A percentile compares a stretch with the other conserved stretches of the same genome.
These are phyloP conservation scores for Hiodon alosoides DNA, from an alignment of 2,113 vertebrate species.

Conservation along the genomic window DNA sequence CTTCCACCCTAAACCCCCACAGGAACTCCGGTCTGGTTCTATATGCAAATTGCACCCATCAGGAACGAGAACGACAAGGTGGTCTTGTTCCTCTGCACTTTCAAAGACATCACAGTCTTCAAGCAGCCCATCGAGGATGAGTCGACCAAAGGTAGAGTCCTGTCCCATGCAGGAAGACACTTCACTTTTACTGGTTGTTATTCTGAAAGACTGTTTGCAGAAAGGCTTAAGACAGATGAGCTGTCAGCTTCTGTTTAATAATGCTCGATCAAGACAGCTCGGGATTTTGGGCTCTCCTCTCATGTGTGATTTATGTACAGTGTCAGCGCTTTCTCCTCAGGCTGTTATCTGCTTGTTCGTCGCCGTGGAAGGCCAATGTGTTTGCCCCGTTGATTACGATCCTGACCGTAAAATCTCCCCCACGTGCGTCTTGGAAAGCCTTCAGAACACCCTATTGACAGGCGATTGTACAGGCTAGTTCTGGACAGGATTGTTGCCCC, in stretches of 20 bases:
- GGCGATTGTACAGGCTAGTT: neutral
- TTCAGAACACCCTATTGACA: neutral
- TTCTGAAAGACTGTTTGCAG: neutral
- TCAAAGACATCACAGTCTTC: slow-evolving; percentile 96
- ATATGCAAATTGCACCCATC: slow-evolving; percentile 98
- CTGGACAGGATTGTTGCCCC: neutral
- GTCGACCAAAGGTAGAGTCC: slow-evolving; percentile 76
- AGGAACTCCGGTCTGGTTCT: slow-evolving; percentile 96
- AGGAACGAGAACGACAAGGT: slow-evolving; percentile 96
- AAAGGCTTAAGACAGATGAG: slow-evolving; percentile 12
- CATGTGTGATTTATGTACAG: slow-evolving; percentile 36
- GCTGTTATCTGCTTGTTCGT: neutral
- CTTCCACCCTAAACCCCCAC: slow-evolving; percentile 42
- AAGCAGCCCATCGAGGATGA: slow-evolving; percentile 97
- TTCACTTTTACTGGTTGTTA: neutral
- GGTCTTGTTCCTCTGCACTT: slow-evolving; percentile 94
- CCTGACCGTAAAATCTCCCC: neutral
- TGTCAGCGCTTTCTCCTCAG: slow-evolving; percentile 38
- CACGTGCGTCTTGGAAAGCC: neutral
- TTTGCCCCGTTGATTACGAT: slow-evolving; percentile 41
- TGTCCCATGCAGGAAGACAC: no score
- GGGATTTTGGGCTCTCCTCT: neutral
- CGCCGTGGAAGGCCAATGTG: slow-evolving; percentile 14
- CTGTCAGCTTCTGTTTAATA: slow-evolving; percentile 37
- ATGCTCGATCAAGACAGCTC: neutral